A percentile compares a stretch with the other conserved stretches of the same genome.
phyloP scores from a whole-genome alignment of 1,140 invertebrate genomes.

The Drosophila nigrodunni region DNA sequence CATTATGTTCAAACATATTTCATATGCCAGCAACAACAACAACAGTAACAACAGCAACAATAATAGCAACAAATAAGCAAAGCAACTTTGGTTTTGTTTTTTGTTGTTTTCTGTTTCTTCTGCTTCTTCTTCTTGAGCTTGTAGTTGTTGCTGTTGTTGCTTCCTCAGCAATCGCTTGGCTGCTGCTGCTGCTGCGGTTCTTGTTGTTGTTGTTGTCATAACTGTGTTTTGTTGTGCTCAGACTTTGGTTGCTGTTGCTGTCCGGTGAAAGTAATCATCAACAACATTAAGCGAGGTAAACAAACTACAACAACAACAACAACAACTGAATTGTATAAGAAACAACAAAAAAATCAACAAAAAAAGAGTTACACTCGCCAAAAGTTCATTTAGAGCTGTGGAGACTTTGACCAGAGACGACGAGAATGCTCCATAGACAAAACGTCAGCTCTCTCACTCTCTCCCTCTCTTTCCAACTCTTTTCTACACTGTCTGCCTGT shows the following conservation, averaged over 20 bases:
- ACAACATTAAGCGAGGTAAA: constrained; percentile 62
- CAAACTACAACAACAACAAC: constrained; percentile 48
- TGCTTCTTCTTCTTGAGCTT: constrained; percentile 33
- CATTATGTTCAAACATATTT: constrained; percentile 73
- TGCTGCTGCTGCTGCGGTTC: constrained; percentile 35
- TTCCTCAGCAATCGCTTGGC: constrained; percentile 43
- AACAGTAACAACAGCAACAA: constrained; percentile 20
- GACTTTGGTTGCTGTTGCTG: constrained; percentile 58
- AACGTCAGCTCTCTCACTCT: constrained; percentile 20
- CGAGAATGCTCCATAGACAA: constrained; percentile 40
- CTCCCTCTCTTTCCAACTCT: background rate
- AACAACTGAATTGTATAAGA: constrained; percentile 11
- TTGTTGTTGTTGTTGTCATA: constrained; percentile 65
- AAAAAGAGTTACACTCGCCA: constrained; percentile 62
- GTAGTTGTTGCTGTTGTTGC: constrained; percentile 28
- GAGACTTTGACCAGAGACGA: constrained; percentile 30
- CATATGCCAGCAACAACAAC: constrained; percentile 56
- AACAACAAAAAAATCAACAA: constrained; percentile 35
- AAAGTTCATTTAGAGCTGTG: constrained; percentile 47
- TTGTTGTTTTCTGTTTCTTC: constrained; percentile 20
- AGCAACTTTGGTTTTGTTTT: constrained; percentile 58
- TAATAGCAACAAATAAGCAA: constrained; percentile 41
- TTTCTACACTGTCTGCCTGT: background rate
- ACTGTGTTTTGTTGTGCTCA: constrained; percentile 68
- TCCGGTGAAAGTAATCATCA: constrained; percentile 78